Conservation (phyloP, 1,140 invertebrate species). For the Lycorma delicatula region DNA sequence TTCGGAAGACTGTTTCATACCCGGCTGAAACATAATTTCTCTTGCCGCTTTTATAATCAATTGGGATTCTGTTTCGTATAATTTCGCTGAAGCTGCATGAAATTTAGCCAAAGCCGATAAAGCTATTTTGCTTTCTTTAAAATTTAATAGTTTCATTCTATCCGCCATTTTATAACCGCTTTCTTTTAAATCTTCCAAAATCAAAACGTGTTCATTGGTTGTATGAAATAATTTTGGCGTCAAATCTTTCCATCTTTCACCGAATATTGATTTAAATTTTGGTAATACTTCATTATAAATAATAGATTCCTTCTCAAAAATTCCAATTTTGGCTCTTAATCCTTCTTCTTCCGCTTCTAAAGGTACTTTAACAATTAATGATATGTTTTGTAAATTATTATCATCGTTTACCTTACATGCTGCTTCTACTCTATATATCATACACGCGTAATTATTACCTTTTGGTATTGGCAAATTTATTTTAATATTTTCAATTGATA, state of each 20-base stretch:
- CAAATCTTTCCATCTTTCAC: background rate
- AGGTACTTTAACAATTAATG: background rate
- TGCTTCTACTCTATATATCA: background rate
- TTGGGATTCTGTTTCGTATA: background rate
- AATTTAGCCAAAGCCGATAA: background rate
- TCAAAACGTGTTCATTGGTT: background rate
- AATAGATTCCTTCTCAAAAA: background rate
- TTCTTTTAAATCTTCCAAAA: background rate
- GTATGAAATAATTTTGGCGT: background rate
- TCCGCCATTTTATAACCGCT: background rate
- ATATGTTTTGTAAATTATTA: background rate
- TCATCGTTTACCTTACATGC: background rate
- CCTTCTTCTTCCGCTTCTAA: background rate
- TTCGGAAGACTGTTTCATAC: too few relatives aligned
- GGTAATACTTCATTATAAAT: background rate
- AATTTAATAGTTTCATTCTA: background rate
- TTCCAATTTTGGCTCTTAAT: background rate
- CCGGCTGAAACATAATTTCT: too few relatives aligned
- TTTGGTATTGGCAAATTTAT: background rate
- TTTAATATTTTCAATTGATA: too few relatives aligned
- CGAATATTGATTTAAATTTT: background rate
- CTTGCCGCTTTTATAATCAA: background rate
- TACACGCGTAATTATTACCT: background rate
- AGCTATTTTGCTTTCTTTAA: background rate
- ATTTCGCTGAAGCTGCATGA: background rate